These are phyloP conservation scores for Cataglyphis rosenhaueri DNA, from an alignment of 2,888 invertebrate species.

Conservation along the genomic window DNA sequence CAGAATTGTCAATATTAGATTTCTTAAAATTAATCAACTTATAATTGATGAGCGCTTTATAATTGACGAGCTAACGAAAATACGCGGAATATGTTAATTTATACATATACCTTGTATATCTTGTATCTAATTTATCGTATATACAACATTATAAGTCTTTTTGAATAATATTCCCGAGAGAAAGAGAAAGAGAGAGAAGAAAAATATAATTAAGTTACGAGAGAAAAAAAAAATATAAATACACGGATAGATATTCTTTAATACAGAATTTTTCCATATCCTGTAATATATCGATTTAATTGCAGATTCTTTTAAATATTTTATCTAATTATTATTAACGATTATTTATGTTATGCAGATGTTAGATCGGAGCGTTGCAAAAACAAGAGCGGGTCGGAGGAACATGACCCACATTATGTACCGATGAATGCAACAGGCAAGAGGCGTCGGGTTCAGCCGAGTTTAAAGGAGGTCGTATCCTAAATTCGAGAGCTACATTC, in stretches of 20 bases:
- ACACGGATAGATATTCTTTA: background rate
- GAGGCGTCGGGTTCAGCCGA: constrained; percentile 29
- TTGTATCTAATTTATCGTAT: background rate
- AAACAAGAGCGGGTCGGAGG: constrained; percentile 27
- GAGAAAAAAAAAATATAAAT: background rate
- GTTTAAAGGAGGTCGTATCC: constrained; percentile 50
- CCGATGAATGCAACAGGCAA: constrained; percentile 41
- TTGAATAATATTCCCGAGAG: background rate
- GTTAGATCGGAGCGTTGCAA: background rate
- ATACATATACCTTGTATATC: background rate
- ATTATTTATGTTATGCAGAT: background rate
- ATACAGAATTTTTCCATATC: background rate
- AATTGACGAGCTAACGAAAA: background rate
- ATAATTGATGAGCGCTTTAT: background rate
- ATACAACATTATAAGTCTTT: background rate
- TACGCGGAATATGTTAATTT: background rate
- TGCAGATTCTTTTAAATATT: background rate
- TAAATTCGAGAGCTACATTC: constrained; percentile 24
- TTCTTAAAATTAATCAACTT: background rate
- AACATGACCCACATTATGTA: constrained; percentile 26
- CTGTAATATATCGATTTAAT: background rate
- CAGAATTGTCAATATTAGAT: background rate
- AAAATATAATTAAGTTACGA: background rate
- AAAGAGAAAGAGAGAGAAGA: background rate
- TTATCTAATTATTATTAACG: background rate